These are phyloP conservation scores for Saguinus midas DNA, from an alignment of 2,113 vertebrate species.

Conservation along the genomic window DNA sequence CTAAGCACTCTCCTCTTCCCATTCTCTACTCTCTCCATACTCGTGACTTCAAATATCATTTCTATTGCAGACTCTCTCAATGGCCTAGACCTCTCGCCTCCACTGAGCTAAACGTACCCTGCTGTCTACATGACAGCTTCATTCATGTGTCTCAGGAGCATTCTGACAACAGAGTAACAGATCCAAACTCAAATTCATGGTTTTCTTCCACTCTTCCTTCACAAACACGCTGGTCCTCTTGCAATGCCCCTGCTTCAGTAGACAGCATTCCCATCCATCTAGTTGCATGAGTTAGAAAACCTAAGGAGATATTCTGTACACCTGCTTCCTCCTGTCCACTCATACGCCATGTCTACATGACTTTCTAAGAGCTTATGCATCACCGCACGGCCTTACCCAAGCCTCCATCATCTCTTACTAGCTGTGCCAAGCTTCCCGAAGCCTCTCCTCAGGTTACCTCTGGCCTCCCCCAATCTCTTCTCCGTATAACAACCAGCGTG, in stretches of 20 bases:
- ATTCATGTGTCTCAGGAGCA: background rate
- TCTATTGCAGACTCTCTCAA: background rate
- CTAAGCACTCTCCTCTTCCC: background rate
- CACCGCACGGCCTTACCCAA: background rate
- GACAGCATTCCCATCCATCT: background rate
- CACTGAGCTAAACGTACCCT: background rate
- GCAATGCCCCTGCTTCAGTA: background rate
- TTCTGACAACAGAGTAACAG: background rate
- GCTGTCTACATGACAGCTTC: background rate
- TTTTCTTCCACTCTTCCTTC: background rate
- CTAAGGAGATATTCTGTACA: background rate
- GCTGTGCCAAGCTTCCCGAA: background rate
- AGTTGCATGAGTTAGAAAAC: background rate
- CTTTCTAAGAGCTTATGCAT: background rate
- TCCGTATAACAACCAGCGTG: background rate
- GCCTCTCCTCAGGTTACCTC: background rate
- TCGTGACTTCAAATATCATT: background rate
- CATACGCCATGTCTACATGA: rapidly evolving
- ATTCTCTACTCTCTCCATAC: background rate
- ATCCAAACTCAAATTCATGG: background rate
- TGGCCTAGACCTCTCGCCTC: background rate
- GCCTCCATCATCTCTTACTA: background rate
- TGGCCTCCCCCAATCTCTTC: background rate
- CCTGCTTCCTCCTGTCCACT: background rate
- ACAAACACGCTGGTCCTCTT: background rate